Conservation (phyloP, 2,113 vertebrate species). For the Esox niger region DNA sequence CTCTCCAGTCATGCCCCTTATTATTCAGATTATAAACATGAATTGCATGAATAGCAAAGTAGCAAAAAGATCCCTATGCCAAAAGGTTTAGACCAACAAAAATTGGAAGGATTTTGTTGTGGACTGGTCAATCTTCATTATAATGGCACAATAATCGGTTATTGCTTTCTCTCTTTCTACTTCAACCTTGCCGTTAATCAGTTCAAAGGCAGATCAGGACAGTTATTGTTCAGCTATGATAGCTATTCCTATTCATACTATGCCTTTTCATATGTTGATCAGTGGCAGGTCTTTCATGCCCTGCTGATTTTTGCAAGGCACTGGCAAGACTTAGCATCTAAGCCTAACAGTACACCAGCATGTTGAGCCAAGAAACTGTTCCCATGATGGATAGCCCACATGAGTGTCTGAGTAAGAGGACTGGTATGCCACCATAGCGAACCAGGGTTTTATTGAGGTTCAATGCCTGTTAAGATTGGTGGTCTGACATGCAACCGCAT, state of each 20-base stretch:
- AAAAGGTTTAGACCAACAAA: background rate
- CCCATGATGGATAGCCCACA: slow-evolving; percentile 2
- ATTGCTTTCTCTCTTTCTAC: background rate
- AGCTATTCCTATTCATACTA: slow-evolving; percentile 1
- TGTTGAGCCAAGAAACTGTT: background rate
- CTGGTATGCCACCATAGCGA: background rate
- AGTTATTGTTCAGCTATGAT: slow-evolving; percentile 11
- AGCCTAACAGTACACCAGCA: background rate
- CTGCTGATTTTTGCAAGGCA: background rate
- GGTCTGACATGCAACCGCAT: background rate
- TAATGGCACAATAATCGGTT: background rate
- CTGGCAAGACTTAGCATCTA: background rate
- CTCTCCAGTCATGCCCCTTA: background rate
- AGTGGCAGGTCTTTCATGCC: background rate
- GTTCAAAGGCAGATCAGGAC: slow-evolving; percentile 2
- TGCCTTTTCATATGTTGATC: slow-evolving; percentile 21
- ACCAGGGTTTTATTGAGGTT: background rate
- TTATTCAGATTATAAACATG: background rate
- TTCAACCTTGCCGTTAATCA: slow-evolving; percentile 19
- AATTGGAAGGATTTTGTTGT: background rate
- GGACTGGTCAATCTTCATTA: background rate
- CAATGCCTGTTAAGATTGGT: background rate
- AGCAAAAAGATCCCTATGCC: background rate
- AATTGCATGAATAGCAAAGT: background rate
- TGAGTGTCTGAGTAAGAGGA: background rate